phyloP scores from a whole-genome alignment of 2,113 vertebrate species.

The Brevimyrus niger region DNA sequence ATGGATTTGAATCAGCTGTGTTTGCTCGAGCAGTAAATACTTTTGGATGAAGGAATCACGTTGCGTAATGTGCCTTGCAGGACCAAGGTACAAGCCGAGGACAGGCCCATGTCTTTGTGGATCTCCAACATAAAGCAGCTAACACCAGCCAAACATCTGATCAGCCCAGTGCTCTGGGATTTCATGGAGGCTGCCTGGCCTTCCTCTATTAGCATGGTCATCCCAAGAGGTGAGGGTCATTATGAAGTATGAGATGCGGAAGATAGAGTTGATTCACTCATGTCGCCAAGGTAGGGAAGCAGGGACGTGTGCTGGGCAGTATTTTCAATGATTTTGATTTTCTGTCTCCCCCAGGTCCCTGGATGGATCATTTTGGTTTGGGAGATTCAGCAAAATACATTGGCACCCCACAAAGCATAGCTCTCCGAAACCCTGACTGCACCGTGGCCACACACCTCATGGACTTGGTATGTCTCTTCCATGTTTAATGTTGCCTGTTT shows the following conservation, averaged over 20 bases:
- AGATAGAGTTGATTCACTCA: not conserved
- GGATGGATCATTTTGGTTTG: constrained; percentile 78
- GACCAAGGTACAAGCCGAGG: constrained; percentile 76
- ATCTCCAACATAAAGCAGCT: constrained; percentile 77
- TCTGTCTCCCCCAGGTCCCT: constrained; percentile 55
- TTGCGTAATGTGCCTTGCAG: constrained; percentile 41
- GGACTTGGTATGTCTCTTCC: constrained; percentile 55
- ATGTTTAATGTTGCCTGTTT: not conserved
- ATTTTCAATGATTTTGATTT: not conserved
- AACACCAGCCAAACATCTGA: constrained; percentile 71
- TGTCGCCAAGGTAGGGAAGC: not conserved
- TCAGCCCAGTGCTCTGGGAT: constrained; percentile 74
- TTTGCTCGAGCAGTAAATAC: not conserved
- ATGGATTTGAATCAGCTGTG: not conserved
- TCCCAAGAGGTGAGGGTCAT: constrained; percentile 66
- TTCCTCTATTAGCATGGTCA: constrained; percentile 82
- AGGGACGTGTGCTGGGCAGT: not conserved
- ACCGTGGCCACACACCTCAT: constrained; percentile 79
- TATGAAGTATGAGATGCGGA: not conserved
- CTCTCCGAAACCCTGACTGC: constrained; percentile 78
- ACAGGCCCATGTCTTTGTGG: constrained; percentile 85
- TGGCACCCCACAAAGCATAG: constrained; percentile 75
- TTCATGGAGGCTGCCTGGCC: constrained; percentile 85
- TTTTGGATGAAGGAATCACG: not conserved
- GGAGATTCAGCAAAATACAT: constrained; percentile 74